Conservation (phyloP, 2,888 invertebrate species). For the Tuta absoluta region DNA sequence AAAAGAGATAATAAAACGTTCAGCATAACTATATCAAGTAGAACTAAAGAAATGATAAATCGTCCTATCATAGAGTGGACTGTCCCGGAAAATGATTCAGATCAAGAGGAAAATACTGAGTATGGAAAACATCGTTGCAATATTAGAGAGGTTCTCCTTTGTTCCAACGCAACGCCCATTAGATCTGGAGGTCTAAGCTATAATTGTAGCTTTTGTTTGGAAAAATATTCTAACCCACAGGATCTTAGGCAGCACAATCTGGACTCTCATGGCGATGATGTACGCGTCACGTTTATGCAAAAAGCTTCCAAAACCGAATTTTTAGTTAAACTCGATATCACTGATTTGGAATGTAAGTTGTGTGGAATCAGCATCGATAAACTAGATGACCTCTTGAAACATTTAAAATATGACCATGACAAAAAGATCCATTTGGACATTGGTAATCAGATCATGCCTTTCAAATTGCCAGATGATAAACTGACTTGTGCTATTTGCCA, state of each 20-base stretch:
- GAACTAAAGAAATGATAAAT: neutral
- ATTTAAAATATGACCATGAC: conserved; percentile 35
- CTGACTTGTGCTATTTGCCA: conserved; percentile 42
- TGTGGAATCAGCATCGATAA: conserved; percentile 24
- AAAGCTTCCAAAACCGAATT: neutral
- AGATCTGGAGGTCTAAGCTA: conserved; percentile 56
- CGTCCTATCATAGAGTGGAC: neutral
- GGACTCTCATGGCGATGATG: conserved; percentile 38
- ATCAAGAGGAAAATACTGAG: conserved; percentile 29
- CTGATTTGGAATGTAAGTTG: conserved; percentile 34
- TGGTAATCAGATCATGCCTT: conserved; percentile 51
- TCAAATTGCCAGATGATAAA: conserved; percentile 45
- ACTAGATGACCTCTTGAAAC: conserved; percentile 27
- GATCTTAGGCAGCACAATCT: conserved; percentile 54
- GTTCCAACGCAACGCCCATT: conserved; percentile 67
- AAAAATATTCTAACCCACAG: conserved; percentile 49
- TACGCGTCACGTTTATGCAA: conserved; percentile 44
- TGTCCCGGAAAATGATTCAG: neutral
- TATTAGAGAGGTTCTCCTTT: neutral
- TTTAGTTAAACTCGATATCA: conserved; percentile 53
- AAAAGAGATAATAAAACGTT: neutral
- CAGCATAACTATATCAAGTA: neutral
- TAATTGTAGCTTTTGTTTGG: conserved; percentile 57
- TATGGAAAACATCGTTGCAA: neutral
- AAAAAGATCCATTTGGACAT: conserved; percentile 42